phyloP scores from a whole-genome alignment of 2,797 vertebrate species.

The Acanthiza pusilla region DNA sequence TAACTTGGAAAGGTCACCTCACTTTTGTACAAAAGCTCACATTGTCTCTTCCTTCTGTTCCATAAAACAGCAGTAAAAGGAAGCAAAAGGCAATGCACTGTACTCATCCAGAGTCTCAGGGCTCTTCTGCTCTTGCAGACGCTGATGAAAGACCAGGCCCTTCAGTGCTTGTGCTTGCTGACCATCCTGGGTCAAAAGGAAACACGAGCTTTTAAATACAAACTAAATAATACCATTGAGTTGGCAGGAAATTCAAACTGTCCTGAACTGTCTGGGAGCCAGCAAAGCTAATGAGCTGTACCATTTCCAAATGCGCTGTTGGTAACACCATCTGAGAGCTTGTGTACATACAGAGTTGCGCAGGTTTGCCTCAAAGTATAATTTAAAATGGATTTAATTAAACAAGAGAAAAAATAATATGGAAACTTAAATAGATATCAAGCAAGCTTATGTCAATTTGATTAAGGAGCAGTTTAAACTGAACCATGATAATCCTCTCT shows the following conservation, averaged over 20 bases:
- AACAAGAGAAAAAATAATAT: slow-evolving; percentile 11
- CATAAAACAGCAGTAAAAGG: background rate
- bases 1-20: slow-evolving; percentile 70
- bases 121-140: slow-evolving; percentile 25
- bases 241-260: slow-evolving; percentile 54
- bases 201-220: slow-evolving; percentile 49
- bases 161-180: slow-evolving; percentile 37
- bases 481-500: slow-evolving; percentile 18
- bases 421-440: slow-evolving; percentile 34
- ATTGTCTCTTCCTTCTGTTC: slow-evolving; percentile 51
- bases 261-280: slow-evolving; percentile 48
- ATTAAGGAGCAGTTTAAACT: slow-evolving; percentile 22
- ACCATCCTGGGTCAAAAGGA: slow-evolving; percentile 49
- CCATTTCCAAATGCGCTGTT: slow-evolving; percentile 47
- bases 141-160: slow-evolving; percentile 39
- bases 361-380: slow-evolving; percentile 35
- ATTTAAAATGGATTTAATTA: slow-evolving; percentile 26
- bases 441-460: slow-evolving; percentile 11
- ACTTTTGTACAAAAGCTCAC: slow-evolving; percentile 67
- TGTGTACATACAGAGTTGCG: slow-evolving; percentile 5
- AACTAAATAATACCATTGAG: slow-evolving; percentile 25
- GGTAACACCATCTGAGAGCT: slow-evolving; percentile 43
- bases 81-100: slow-evolving; percentile 28
- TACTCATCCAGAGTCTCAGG: slow-evolving; percentile 6
- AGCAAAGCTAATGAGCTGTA: slow-evolving; percentile 62